Evolutionary conservation across 1,140 invertebrate genomes (phyloP).

Genomic region (Orchestia grillus): DNA sequence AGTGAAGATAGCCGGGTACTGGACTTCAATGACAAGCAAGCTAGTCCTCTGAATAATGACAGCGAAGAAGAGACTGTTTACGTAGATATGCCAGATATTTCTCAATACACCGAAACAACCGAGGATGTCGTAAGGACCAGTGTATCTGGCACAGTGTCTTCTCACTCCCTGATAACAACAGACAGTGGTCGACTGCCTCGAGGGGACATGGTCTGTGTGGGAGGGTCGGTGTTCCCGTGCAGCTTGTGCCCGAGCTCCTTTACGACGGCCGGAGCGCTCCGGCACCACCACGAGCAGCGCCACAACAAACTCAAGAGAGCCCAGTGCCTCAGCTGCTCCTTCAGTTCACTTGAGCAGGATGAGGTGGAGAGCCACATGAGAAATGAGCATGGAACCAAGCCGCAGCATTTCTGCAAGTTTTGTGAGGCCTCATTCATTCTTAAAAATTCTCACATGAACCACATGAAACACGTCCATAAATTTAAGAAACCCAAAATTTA

Average conservation of each 20-base stretch:
- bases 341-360: background rate
- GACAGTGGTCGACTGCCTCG: background rate
- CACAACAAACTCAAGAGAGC: background rate
- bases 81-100: background rate
- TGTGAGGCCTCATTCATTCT: conserved; percentile 64
- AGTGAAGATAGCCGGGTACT: background rate
- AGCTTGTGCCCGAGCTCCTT: background rate
- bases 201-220: background rate
- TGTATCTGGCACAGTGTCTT: background rate
- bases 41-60: background rate
- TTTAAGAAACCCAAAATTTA: conserved; percentile 43
- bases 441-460: conserved; percentile 57
- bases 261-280: background rate
- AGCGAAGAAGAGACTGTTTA: background rate
- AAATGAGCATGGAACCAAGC: background rate
- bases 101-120: background rate
- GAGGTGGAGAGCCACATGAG: conserved; percentile 17
- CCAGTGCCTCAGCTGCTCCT: background rate
- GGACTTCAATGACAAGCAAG: background rate
- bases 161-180: background rate
- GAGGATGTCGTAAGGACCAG: background rate
- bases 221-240: background rate
- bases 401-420: conserved; percentile 58
- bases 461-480: conserved; percentile 63
- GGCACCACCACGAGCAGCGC: background rate